Percentiles rank a stretch among this genome's conserved stretches.
phyloP scores from a whole-genome alignment of 2,113 vertebrate genomes.

The Osmerus mordax region DNA sequence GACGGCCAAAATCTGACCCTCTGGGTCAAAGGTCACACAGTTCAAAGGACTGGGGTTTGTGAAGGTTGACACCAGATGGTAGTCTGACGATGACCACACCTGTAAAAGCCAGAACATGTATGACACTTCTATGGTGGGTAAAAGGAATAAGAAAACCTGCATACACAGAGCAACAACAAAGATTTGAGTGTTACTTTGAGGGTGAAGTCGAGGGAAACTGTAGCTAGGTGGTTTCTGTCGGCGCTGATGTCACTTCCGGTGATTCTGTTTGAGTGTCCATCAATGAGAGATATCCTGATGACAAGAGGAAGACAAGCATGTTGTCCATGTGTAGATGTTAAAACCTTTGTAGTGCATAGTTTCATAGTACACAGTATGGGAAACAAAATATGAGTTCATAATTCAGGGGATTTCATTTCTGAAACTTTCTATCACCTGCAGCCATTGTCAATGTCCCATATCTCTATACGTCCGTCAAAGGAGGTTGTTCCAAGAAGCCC shows the following conservation, averaged over 20 bases:
- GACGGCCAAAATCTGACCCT: conserved; percentile 69
- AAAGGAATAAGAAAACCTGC: not conserved
- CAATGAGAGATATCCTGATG: conserved; percentile 68
- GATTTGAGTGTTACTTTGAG: conserved; percentile 73
- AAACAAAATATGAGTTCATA: too few relatives aligned
- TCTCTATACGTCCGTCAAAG: conserved; percentile 77
- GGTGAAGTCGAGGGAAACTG: conserved; percentile 77
- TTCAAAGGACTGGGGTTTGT: conserved; percentile 68
- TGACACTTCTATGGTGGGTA: too few relatives aligned
- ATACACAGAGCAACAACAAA: too few relatives aligned
- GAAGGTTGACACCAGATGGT: conserved; percentile 57
- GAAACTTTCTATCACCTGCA: conserved; percentile 68
- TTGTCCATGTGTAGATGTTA: not conserved
- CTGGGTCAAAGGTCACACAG: conserved; percentile 79
- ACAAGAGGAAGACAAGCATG: not conserved
- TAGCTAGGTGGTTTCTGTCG: conserved; percentile 75
- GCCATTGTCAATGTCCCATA: conserved; percentile 76
- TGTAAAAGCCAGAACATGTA: conserved; percentile 36
- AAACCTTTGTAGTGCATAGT: not conserved
- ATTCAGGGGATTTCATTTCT: not conserved
- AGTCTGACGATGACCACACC: conserved; percentile 77
- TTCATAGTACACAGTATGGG: not conserved
- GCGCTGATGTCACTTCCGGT: conserved; percentile 75
- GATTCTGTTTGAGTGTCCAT: conserved; percentile 74
- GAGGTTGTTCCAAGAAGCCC: conserved; percentile 72